phyloP scores from a whole-genome alignment of 2,113 vertebrate genomes.

The Euleptes europaea region DNA sequence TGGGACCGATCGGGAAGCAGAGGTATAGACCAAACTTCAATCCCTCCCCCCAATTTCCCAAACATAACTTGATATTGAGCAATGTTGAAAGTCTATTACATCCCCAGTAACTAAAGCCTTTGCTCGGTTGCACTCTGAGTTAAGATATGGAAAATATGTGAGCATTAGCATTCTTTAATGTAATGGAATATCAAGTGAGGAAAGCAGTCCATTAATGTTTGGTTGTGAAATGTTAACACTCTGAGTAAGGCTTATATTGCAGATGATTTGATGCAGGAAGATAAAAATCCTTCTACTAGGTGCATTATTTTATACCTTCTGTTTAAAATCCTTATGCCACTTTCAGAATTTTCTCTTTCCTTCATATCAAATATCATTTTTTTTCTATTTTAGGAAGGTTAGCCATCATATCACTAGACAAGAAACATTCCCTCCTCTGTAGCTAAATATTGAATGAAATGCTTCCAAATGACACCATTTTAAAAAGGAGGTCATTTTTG shows the following conservation, averaged over 20 bases:
- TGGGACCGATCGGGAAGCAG: neutral
- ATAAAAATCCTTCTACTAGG: conserved; percentile 24
- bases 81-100: neutral
- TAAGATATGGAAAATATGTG: neutral
- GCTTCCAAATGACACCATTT: conserved; percentile 35
- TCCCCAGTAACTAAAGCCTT: conserved; percentile 5
- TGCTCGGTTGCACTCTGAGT: neutral
- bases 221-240: neutral
- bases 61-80: conserved; percentile 3
- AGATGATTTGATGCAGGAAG: conserved; percentile 27
- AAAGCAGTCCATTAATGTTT: conserved; percentile 32
- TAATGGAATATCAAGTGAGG: conserved; percentile 24
- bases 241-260: conserved; percentile 25
- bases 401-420: conserved; percentile 11
- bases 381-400: conserved; percentile 33
- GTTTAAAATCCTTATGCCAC: conserved; percentile 19
- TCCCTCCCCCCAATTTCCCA: neutral
- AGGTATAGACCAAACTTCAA: neutral
- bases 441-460: conserved; percentile 27
- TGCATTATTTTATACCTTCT: conserved; percentile 28
- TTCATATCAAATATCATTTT: conserved; percentile 26
- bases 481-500: conserved; percentile 1
- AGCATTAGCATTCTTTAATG: neutral
- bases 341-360: conserved; percentile 30
- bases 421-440: conserved; percentile 26